Evolutionary conservation across 2,113 vertebrate genomes (phyloP).

Genomic region (Parotia lawesii): DNA sequence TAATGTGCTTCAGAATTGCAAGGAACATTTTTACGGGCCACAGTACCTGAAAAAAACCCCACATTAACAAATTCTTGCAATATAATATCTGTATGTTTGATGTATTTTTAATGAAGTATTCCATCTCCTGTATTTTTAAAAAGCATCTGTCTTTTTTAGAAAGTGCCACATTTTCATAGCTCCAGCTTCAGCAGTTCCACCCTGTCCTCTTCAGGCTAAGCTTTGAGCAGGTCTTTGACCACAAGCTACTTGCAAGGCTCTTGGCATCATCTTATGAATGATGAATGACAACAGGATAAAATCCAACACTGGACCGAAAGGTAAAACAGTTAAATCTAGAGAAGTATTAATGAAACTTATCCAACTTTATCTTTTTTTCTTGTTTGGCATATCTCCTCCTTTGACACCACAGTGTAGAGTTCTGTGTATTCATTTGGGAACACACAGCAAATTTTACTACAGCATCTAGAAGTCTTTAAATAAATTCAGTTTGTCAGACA

Average conservation of each 20-base stretch:
- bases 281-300: background rate
- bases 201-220: background rate
- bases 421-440: background rate
- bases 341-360: background rate
- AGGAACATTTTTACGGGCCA: background rate
- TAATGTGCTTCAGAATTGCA: conserved; percentile 1
- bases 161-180: background rate
- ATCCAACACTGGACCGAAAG: background rate
- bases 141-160: background rate
- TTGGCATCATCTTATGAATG: background rate
- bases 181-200: background rate
- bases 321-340: background rate
- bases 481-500: background rate
- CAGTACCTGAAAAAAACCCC: background rate
- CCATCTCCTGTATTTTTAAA: background rate
- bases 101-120: conserved; percentile 31
- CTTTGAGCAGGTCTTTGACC: background rate
- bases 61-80: conserved; percentile 15
- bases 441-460: background rate
- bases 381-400: background rate
- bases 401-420: background rate
- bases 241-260: background rate
- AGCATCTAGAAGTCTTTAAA: background rate
- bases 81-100: background rate
- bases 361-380: background rate